These are phyloP conservation scores for Clupea harengus DNA, from an alignment of 2,113 vertebrate species.

Conservation along the genomic window DNA sequence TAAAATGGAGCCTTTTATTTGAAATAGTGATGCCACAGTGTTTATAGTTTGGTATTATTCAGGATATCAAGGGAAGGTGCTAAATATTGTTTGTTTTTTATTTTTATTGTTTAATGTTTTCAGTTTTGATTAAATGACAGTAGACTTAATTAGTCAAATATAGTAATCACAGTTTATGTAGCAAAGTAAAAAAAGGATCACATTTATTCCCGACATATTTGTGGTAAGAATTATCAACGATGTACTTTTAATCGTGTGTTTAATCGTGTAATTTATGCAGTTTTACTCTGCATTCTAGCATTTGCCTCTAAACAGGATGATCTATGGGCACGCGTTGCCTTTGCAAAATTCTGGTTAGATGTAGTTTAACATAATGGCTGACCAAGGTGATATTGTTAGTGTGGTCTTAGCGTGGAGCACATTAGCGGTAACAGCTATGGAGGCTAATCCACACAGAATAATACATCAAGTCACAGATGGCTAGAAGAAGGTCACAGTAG, in stretches of 20 bases:
- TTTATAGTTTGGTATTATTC: not conserved
- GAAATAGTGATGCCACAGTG: not conserved
- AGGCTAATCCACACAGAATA: not conserved
- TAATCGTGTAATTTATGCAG: not conserved
- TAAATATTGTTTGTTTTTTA: not conserved
- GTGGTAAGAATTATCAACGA: too few species aligned
- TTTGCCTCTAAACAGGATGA: not conserved
- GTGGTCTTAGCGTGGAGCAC: not conserved
- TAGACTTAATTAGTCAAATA: not conserved
- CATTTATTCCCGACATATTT: too few species aligned
- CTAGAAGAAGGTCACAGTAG: not conserved
- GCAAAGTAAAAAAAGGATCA: too few species aligned
- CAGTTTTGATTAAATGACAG: not conserved
- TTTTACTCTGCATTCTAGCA: not conserved
- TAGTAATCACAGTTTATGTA: not conserved
- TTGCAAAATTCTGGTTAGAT: not conserved
- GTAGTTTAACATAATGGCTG: not conserved
- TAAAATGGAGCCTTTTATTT: not conserved
- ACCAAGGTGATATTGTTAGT: not conserved
- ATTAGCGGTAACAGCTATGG: not conserved
- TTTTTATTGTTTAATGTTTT: not conserved
- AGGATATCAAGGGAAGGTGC: not conserved
- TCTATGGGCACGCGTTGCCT: not conserved
- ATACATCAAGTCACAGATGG: constrained; percentile 20
- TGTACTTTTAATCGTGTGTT: not conserved